Base-by-base conservation (phyloP, 2,888 invertebrate species). In the Pandemis cinnamomeana region DNA sequence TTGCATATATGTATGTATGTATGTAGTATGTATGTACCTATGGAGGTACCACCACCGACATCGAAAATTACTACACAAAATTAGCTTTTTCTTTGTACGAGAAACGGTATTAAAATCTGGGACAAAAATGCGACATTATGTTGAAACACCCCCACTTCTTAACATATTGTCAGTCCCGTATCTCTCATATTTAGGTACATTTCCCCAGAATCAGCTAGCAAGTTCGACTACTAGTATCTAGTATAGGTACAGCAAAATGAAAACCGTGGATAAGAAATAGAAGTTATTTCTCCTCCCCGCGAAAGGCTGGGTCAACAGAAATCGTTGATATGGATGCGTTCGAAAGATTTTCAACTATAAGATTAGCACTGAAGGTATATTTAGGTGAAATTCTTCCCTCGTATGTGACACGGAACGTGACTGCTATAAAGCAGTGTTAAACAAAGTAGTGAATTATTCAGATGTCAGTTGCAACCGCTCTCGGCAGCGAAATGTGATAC, bases 371-470 rank as follows among this genome's bases (percentile, higher is more conserved):
- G 27, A 71, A 66, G 55, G 71, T 58, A 7, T 58, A 46, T 44
- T 55, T 55, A n/a, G 36, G 48, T 27, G 11, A 13, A 41, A 0
- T 20, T n/a, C 10, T 10, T n/a, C 7, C 15, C 44, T 48, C 41
- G 27, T 48, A 61, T 42, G 67, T 44, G 48, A 41, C 3, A 60
- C 46, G 58, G 60, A 67, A 71, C 71, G 71, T 71, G 64, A 71
- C 60, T 71, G 60, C 48, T 61, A 51, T 71, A 71, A 66, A 71
- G 71, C 51, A 42, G 67, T 71, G 60, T 53, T 67, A 67, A 71
- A 62, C 44, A 67, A 67, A 61, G 71, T 78, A 36, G 78, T 83
- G 78, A 80, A 83, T 83, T 79, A 82, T 82, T 79, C 83, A 82
- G 76, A 75, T 76, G 76, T 78, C 77, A 81, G 78, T 79, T 82